Evolutionary conservation across 2,797 vertebrate genomes (phyloP), one percentile per base, ranked within the genome.

Genomic region (Rhinoraja longicauda): DNA sequence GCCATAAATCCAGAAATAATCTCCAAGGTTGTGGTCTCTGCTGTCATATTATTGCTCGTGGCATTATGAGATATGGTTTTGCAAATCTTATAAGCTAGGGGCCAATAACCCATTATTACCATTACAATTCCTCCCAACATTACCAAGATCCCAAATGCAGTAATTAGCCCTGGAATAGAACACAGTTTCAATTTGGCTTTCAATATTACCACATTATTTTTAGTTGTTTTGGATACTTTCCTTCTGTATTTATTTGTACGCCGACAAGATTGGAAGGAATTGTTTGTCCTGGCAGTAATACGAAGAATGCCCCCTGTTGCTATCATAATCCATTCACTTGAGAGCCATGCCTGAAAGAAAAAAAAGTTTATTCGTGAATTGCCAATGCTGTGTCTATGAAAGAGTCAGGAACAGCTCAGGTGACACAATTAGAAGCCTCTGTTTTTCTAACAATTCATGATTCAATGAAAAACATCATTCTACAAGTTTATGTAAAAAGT

Each of bases 101-200:
- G 99, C 99, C 99, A 99, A 96, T 99, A 99, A 93, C 99, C 99
- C 95, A 99, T 95, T 17, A 99, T 96, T 0, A 99, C 99, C 97
- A 99, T 97, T 90, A 98, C 96, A 1, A 99, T 97, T 93, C 99
- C 99, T 94, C 99, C 97, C 93, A 99, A 94, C 93, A 99, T 95
- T 78, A 99, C 97, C 0, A 98, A 88, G 77, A 99, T 96, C 39
- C 99, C 99, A 21, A 98, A 96, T 4, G 97, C 97, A 0, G 99
- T 98, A 21, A 99, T 97, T 93, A 99, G 93, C 17, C 99, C 99
- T 0, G 99, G 98, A 24, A 97, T 19, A 8, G 98, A 99, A 95
- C 97, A 98, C 79, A 99, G 95, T 93, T 99, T 98, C 84, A 99
- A 97, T 94, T 99, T 99, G 94, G 99, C 99, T 94, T 99, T 99